Evolutionary conservation across 2,797 vertebrate genomes (phyloP), one percentile per base, ranked within the genome.

Genomic region (Smutsia temminckii): DNA sequence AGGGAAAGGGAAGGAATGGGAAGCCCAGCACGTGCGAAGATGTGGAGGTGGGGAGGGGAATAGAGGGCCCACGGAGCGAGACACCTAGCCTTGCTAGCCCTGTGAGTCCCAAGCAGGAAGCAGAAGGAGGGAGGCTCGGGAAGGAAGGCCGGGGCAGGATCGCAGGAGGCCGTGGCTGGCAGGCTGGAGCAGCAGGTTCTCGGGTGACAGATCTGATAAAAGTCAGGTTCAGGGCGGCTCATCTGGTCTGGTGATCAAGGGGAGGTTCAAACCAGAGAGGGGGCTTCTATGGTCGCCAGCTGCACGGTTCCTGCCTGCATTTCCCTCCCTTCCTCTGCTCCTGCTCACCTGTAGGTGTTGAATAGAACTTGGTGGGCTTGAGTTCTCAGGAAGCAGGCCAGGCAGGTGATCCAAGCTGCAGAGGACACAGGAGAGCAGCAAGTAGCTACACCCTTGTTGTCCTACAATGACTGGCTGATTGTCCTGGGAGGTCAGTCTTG

Each of bases 331-430:
- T 46, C 9, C 1, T 25, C 37, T n/a, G 25, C 8, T 51, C 17
- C 32, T 10, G 20, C 91, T 93, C 59, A 97, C 97, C 97, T 94
- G 96, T 83, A 91, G 18, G 49, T 94, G 75, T 74, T 95, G 77
- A 95, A 93, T 32, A 97, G 94, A 17, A 91, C 25, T 27, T 91
- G 91, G 40, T 93, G 92, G 63, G 23, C 55, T 74, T 92, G 95
- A 29, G 95, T 97, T 63, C 96, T 97, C 79, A 98, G 94, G 91
- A 91, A 96, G 83, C 85, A 96, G 77, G 89, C 92, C 71, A 97
- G 20, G 55, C 27, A 91, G 88, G 84, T 95, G 92, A 97, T 25
- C 96, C 96, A 97, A 72, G 97, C 97, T 98, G 92, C 12, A 12
- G 63, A 46, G 66, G 49, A 95, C 40, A 93, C 49, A 81, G 51